A percentile compares a stretch with the other conserved stretches of the same genome.
Evolutionary conservation across 2,113 vertebrate genomes (phyloP).

Genomic region (Bubo blakistoni): DNA sequence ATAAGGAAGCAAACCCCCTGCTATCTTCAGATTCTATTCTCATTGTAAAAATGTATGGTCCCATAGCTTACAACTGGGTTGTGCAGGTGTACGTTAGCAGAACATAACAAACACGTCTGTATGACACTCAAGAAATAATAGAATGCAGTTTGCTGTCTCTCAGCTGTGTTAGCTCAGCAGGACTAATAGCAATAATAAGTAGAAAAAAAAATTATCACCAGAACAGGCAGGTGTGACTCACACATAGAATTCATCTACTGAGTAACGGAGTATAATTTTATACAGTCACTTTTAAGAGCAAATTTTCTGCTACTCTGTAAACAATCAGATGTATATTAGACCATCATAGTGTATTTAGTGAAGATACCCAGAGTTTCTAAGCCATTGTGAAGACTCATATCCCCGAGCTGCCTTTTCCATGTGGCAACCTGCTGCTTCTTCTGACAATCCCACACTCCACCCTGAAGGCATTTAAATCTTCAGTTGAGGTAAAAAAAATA

Average conservation of each 20-base stretch:
- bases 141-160: not conserved
- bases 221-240: not conserved
- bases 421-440: not conserved
- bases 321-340: not conserved
- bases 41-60: not conserved
- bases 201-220: not conserved
- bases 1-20: not conserved
- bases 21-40: not conserved
- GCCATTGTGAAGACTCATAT: not conserved
- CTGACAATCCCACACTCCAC: not conserved
- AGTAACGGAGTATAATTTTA: not conserved
- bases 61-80: not conserved
- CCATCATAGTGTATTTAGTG: not conserved
- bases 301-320: not conserved
- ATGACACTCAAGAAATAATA: not conserved
- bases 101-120: not conserved
- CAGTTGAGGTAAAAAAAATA: not conserved
- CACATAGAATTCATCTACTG: not conserved
- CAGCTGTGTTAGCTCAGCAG: not conserved
- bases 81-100: constrained; percentile 6
- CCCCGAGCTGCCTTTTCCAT: not conserved
- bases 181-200: not conserved
- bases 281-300: not conserved
- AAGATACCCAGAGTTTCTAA: not conserved
- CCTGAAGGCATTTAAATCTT: not conserved